Conservation (phyloP, 1,140 invertebrate species). For the Halictus rubicundus region DNA sequence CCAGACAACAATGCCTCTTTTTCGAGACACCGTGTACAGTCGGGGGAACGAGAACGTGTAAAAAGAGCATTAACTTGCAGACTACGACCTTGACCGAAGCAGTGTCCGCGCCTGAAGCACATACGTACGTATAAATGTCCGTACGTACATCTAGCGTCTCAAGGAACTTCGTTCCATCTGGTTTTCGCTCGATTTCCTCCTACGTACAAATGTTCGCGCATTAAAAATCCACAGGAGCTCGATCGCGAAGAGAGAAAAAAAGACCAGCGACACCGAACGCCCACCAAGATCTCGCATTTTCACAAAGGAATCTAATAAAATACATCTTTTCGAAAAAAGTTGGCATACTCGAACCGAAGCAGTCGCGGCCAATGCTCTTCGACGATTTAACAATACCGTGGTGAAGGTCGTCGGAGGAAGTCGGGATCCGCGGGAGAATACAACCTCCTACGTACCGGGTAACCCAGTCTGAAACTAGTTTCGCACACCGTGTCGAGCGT, state of each 20-base stretch:
- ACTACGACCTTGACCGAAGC: conserved; percentile 67
- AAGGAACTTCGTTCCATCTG: conserved; percentile 48
- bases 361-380: conserved; percentile 42
- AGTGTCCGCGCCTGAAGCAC: conserved; percentile 60
- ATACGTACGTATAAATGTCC: conserved; percentile 23
- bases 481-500: neutral
- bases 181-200: conserved; percentile 14
- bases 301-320: neutral
- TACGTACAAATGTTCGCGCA: neutral
- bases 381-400: conserved; percentile 53
- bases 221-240: neutral
- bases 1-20: conserved; percentile 2
- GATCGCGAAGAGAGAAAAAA: neutral
- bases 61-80: conserved; percentile 66
- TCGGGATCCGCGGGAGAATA: conserved; percentile 59
- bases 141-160: conserved; percentile 46
- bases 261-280: neutral
- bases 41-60: conserved; percentile 63
- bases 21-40: conserved; percentile 59
- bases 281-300: no score
- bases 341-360: neutral
- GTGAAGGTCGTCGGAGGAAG: conserved; percentile 61
- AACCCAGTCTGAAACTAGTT: conserved; percentile 37
- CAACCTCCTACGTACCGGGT: conserved; percentile 57
- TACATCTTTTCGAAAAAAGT: neutral